Percentiles rank a stretch among this genome's conserved stretches.
phyloP scores from a whole-genome alignment of 2,888 invertebrate species.

The Eupithecia insigniata region DNA sequence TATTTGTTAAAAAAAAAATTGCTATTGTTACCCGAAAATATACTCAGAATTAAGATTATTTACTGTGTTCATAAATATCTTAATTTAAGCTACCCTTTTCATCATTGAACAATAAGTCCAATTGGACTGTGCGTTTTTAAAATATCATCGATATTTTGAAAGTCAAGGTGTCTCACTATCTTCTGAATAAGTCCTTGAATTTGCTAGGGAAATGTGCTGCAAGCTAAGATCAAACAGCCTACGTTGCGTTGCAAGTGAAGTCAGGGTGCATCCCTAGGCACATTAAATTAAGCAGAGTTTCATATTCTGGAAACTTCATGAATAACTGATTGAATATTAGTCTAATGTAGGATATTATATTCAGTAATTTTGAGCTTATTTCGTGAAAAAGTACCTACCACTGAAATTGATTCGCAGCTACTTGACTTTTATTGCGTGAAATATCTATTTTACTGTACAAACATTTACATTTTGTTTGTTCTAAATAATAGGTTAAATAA shows the following conservation, averaged over 20 bases:
- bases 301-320: slow-evolving; percentile 9
- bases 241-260: too few relatives aligned
- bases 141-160: background rate
- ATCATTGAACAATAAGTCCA: too few relatives aligned
- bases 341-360: slow-evolving; percentile 5
- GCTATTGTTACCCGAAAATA: too few relatives aligned
- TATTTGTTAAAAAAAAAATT: too few relatives aligned
- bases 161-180: background rate
- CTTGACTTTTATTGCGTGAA: background rate
- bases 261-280: background rate
- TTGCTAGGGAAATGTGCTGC: background rate
- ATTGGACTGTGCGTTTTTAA: too few relatives aligned
- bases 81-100: too few relatives aligned
- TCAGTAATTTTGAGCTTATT: slow-evolving; percentile 2
- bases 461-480: background rate
- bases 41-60: too few relatives aligned
- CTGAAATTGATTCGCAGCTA: background rate
- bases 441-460: slow-evolving; percentile 3
- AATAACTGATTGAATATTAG: slow-evolving; percentile 18
- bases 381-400: background rate
- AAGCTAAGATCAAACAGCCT: too few relatives aligned
- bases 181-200: background rate
- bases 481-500: background rate
- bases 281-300: slow-evolving; percentile 3
- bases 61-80: too few relatives aligned